These are phyloP conservation scores for Aix galericulata DNA, from an alignment of 2,113 vertebrate genomes.

Conservation along the genomic window DNA sequence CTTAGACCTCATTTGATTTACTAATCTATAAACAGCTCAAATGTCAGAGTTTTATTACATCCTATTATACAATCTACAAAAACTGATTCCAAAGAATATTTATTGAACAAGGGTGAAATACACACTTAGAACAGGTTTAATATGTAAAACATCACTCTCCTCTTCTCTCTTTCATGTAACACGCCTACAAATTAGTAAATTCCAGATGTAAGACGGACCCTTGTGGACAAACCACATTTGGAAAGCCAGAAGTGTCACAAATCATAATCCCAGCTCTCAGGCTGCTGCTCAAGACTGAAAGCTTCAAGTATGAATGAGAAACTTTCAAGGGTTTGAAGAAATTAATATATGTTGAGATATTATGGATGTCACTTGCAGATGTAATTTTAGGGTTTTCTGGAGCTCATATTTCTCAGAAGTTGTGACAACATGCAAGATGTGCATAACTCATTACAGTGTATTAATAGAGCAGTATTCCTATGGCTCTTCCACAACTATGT, in stretches of 20 bases:
- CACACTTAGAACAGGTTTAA: neutral
- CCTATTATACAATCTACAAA: neutral
- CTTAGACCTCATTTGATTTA: constrained; percentile 21
- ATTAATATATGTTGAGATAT: neutral
- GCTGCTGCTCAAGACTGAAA: neutral
- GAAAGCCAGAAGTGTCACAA: constrained; percentile 18
- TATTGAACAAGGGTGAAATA: neutral
- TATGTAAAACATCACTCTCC: neutral
- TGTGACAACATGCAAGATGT: neutral
- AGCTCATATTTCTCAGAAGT: neutral
- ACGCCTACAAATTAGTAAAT: neutral
- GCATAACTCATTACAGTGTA: neutral
- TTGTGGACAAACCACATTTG: neutral
- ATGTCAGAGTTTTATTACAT: constrained; percentile 8
- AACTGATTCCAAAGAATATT: neutral
- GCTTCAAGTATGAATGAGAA: neutral
- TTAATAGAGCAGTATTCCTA: neutral
- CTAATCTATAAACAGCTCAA: neutral
- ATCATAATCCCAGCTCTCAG: constrained; percentile 7
- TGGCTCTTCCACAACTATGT: neutral
- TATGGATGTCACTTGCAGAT: neutral
- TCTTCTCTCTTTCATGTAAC: neutral
- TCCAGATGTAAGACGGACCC: neutral
- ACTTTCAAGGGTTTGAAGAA: neutral
- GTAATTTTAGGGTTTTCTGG: neutral